phyloP scores from a whole-genome alignment of 2,113 vertebrate genomes.

The Nyctibius bracteatus region DNA sequence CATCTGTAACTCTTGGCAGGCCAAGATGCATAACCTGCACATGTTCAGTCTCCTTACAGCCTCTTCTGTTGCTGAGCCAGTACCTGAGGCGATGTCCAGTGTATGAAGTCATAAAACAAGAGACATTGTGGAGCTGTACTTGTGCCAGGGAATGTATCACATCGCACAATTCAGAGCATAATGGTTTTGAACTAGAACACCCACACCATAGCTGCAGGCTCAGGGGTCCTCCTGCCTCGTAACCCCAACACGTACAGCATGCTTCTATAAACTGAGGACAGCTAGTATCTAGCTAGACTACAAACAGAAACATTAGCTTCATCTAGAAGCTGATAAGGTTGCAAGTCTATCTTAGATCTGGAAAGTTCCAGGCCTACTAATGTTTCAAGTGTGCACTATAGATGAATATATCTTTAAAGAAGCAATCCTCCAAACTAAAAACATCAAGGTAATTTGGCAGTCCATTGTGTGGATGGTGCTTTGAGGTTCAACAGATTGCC shows the following conservation, averaged over 20 bases:
- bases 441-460: neutral
- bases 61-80: neutral
- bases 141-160: neutral
- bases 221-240: neutral
- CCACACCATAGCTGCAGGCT: neutral
- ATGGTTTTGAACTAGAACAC: neutral
- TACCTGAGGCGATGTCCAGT: neutral
- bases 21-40: neutral
- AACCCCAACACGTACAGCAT: neutral
- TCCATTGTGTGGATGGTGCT: neutral
- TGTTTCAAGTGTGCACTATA: rapidly evolving
- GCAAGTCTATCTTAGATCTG: neutral
- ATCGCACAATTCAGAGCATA: neutral
- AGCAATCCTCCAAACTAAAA: neutral
- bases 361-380: neutral
- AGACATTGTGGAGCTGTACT: neutral
- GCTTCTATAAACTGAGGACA: neutral
- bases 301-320: neutral
- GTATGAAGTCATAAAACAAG: neutral
- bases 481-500: neutral
- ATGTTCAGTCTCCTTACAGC: neutral
- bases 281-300: neutral
- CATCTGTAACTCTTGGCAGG: conserved; percentile 6
- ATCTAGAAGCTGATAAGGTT: neutral
- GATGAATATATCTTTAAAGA: neutral